These are phyloP conservation scores for Drosophila heteroneura DNA, from an alignment of 2,888 invertebrate genomes.

Conservation along the genomic window DNA sequence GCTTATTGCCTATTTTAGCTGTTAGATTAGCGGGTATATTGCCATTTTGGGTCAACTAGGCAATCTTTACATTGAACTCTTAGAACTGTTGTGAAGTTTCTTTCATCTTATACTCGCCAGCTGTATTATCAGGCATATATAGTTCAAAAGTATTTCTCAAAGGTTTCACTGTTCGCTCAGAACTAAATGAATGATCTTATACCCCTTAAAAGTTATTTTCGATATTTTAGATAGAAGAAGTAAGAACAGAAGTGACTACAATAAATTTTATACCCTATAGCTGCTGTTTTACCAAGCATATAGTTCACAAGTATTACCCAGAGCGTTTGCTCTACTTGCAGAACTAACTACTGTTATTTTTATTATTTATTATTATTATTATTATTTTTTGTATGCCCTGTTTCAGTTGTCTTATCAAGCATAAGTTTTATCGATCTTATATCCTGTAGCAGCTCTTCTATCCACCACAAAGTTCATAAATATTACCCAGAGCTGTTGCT, in stretches of 20 bases:
- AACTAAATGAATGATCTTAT: background rate
- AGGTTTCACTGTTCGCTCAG: background rate
- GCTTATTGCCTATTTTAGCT: slow-evolving; percentile 19
- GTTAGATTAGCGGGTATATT: background rate
- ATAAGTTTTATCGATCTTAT: background rate
- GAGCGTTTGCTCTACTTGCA: background rate
- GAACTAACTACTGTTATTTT: background rate
- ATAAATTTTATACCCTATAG: background rate
- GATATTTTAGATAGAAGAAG: no score
- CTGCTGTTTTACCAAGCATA: background rate
- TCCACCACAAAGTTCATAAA: background rate
- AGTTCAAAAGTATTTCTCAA: background rate
- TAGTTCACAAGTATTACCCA: background rate
- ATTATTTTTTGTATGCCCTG: background rate
- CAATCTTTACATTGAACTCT: background rate
- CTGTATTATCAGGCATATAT: background rate
- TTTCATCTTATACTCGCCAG: background rate
- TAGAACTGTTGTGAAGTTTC: background rate
- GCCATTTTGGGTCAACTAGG: background rate
- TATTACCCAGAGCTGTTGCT: background rate
- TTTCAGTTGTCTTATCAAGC: background rate
- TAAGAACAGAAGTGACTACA: background rate
- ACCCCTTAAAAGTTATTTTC: background rate
- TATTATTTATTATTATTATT: background rate
- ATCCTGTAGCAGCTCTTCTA: background rate